phyloP scores from a whole-genome alignment of 2,113 vertebrate genomes.

The Hippoglossus stenolepis region DNA sequence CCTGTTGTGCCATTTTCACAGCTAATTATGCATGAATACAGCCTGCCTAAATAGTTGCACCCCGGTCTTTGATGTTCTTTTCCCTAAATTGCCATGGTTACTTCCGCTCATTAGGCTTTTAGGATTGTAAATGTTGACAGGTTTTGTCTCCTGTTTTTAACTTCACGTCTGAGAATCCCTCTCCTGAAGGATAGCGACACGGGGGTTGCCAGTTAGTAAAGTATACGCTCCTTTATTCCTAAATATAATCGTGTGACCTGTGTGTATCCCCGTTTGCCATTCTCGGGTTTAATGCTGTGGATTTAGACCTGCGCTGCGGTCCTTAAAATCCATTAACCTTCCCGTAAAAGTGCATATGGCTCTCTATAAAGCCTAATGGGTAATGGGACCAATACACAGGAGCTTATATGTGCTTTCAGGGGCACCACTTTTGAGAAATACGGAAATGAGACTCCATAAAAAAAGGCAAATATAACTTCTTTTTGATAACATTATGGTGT shows the following conservation, averaged over 20 bases:
- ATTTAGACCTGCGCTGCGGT: slow-evolving; percentile 71
- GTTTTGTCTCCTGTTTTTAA: slow-evolving; percentile 45
- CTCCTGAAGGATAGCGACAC: neutral
- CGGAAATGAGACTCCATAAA: slow-evolving; percentile 76
- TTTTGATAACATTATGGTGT: slow-evolving; percentile 54
- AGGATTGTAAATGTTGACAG: slow-evolving; percentile 75
- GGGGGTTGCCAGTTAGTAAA: neutral
- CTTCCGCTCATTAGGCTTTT: slow-evolving; percentile 81
- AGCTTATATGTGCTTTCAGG: slow-evolving; percentile 63
- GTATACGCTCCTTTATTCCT: slow-evolving; percentile 16
- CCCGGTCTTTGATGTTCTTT: slow-evolving; percentile 79
- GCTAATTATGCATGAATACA: slow-evolving; percentile 83
- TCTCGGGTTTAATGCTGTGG: slow-evolving; percentile 73
- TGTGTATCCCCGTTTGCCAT: slow-evolving; percentile 59
- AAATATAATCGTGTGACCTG: slow-evolving; percentile 53
- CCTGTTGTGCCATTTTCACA: slow-evolving; percentile 80
- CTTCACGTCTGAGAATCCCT: slow-evolving; percentile 25
- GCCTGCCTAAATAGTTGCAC: slow-evolving; percentile 79
- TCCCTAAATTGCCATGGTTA: slow-evolving; percentile 78
- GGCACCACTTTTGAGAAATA: slow-evolving; percentile 63
- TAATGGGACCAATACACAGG: slow-evolving; percentile 55
- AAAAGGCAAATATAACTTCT: slow-evolving; percentile 65
- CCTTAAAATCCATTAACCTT: slow-evolving; percentile 82
- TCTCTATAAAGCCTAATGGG: slow-evolving; percentile 83
- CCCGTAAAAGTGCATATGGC: slow-evolving; percentile 83